Base-by-base conservation (phyloP, 2,888 invertebrate species). In the Callyntrura guangdongensis region DNA sequence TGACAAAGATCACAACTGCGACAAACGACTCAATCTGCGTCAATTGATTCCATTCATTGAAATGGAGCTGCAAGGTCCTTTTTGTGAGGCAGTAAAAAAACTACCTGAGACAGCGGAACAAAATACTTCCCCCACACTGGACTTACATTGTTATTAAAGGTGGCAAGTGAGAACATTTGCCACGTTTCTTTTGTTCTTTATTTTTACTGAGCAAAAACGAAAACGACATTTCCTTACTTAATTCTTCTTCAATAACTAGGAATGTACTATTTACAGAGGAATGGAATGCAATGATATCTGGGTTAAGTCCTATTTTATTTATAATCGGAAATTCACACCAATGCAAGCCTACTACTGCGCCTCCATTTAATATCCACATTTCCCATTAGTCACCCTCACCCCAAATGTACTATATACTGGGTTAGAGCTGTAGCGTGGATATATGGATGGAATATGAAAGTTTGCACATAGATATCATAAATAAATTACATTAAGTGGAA, bases 351-450 rank as follows among this genome's bases (percentile, higher is more conserved):
- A 14, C n/a, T n/a, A n/a, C n/a, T n/a, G n/a, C 67, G 12, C 22
- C 67, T 14, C 27, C n/a, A 27, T 14, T 27, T 36, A 27, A 27
- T 8, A 8, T 64, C 8, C 22, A n/a, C 36, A 72, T 72, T 72
- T 72, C 69, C 69, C 69, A 72, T 36, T 25, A 64, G 64, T 64
- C 27, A 64, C 64, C 22, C 69, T 67, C 67, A 67, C 14, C 67
- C 9, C 25, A 67, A 67, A 67, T 27, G 27, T 67, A 27, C 17
- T 3, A 67, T 8, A 64, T 64, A 22, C 11, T 20, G 14, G 8
- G 22, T 0, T 64, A 22, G 9, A 22, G 9, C 12, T 64, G 27
- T 8, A 17, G 17, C 0, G n/a, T 5, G 6, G n/a, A 45, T n/a
- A 20, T 72, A n/a, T 14, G n/a, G n/a, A 67, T 9, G 53, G 8